Evolutionary conservation across 2,888 invertebrate genomes (phyloP), one percentile per base, ranked within the genome.

Genomic region (Ctenicera cuprea): DNA sequence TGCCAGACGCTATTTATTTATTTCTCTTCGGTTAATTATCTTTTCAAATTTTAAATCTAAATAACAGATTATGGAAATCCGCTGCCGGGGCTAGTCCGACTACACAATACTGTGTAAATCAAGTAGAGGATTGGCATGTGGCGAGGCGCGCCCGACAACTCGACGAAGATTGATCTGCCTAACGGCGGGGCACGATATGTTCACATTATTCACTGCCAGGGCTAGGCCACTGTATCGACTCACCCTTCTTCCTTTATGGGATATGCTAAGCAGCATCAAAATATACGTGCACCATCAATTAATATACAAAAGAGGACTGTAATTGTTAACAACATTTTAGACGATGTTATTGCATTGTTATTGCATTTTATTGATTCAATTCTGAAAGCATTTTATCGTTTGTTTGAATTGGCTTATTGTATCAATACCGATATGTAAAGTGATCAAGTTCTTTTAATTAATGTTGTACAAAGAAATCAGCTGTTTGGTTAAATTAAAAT

Each of bases 111-210:
- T 71, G 80, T 79, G 82, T 83, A 85, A 85, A 85, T 85, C 83
- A 82, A 83, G 83, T 80, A 81, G 82, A 82, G 83, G 83, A 84
- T 84, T 84, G 85, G 85, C 85, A 85, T 85, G 85, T 85, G 83
- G 83, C 79, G 83, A 83, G 83, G 81, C 82, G 81, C 83, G 76
- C 81, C 83, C 82, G 82, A 77, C 79, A 80, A 79, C 79, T 79
- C 79, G 82, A 82, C 81, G 79, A 80, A 82, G 82, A 82, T 85
- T 85, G 84, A 85, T 85, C 82, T 84, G 81, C 80, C 80, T 78
- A 81, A 82, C 82, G 81, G 80, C 82, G 77, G 79, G 81, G 81
- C 84, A 84, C 84, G 84, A 83, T 83, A 84, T 82, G 82, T 80
- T 81, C 83, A 75, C 84, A 84, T 83, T 84, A 84, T 83, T 84